Evolutionary conservation across 1,140 invertebrate genomes (phyloP), one percentile per base, ranked within the genome.

Genomic region (Oryctes rhinoceros): DNA sequence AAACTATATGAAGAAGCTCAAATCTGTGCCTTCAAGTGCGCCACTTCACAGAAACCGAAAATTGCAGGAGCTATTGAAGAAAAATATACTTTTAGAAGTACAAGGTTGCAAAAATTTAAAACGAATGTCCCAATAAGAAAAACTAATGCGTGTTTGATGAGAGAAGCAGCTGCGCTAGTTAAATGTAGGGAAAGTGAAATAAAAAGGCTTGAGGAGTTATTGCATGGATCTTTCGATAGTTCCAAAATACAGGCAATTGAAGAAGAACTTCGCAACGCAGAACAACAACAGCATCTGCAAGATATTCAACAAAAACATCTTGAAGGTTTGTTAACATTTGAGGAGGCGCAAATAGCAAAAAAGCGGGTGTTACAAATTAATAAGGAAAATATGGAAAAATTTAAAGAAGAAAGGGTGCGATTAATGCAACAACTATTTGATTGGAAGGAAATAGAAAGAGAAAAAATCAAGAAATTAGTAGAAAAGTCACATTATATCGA

Each of bases 271-370:
- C 85, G 89, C 53, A 86, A 88, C 82, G 85, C 88, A 83, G 87
- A 84, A 67, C 87, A 91, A 86, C 86, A 88, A 85, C 85, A 90
- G 82, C 83, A 88, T 78, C 81, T 91, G 35, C 83, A 89, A 39
- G 86, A 89, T 62, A 89, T 91, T 81, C 88, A 91, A 87, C 88
- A 83, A 83, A 91, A 91, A 84, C 90, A 90, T 86, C 83, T 91
- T 24, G 81, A 89, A 82, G 90, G 90, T n/a, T 87, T 90, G 82
- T 86, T 91, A 62, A 88, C 88, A 15, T 86, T 89, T 78, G 90
- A 91, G 87, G 90, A 91, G 85, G 90, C 90, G 30, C 84, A 89
- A 76, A 84, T 91, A 78, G 89, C 90, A 1, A 91, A 90, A 86
- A 86, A 87, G 80, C 88, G 87, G 76, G 39, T 89, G 9, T 53